phyloP scores from a whole-genome alignment of 2,888 invertebrate genomes.

The Serrognathus titanus region DNA sequence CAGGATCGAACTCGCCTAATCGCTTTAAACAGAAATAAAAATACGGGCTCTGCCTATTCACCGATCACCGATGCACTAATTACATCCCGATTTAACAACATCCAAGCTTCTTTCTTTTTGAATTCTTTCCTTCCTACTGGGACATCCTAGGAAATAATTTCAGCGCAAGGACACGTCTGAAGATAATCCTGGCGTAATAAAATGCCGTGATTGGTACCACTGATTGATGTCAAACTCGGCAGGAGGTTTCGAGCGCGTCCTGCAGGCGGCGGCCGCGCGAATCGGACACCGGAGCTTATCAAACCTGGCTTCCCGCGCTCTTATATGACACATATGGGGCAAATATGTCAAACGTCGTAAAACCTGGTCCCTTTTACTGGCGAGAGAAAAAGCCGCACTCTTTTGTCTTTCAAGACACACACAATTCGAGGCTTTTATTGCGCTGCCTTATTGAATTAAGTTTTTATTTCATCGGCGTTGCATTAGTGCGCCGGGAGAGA shows the following conservation, averaged over 20 bases:
- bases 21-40: too few relatives aligned
- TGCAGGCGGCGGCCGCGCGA: not conserved
- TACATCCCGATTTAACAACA: too few relatives aligned
- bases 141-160: too few relatives aligned
- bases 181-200: slow-evolving; percentile 27
- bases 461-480: not conserved
- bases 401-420: not conserved
- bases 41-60: too few relatives aligned
- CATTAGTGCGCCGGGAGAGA: not conserved
- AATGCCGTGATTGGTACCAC: slow-evolving; percentile 25
- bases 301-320: slow-evolving; percentile 18
- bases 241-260: slow-evolving; percentile 13
- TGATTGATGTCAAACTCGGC: slow-evolving; percentile 27
- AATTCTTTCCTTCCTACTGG: too few relatives aligned
- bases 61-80: too few relatives aligned
- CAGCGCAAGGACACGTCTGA: slow-evolving; percentile 24
- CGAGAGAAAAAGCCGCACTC: slow-evolving; percentile 20
- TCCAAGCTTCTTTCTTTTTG: too few relatives aligned
- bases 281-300: not conserved
- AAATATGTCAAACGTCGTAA: slow-evolving; percentile 28
- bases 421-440: not conserved
- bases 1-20: too few relatives aligned
- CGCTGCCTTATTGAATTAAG: not conserved
- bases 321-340: slow-evolving; percentile 24
- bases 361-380: slow-evolving; percentile 21